Conservation (phyloP, 2,113 vertebrate species). For the Fregata magnificens region DNA sequence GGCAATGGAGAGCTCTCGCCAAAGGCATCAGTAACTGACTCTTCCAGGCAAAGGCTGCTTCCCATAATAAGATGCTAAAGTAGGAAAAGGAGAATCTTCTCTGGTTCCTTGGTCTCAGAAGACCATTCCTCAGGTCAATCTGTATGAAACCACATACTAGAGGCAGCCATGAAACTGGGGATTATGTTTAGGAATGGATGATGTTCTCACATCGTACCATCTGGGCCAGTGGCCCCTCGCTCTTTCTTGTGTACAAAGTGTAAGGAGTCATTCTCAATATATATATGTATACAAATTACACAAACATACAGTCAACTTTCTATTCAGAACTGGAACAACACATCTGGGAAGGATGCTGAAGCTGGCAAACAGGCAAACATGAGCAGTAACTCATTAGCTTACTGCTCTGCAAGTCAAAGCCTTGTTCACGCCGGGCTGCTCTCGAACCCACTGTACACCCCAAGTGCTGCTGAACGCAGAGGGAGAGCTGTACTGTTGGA, state of each 20-base stretch:
- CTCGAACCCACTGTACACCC: neutral
- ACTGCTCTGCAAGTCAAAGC: neutral
- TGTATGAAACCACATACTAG: neutral
- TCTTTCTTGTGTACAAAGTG: neutral
- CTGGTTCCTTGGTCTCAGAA: neutral
- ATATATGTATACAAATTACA: neutral
- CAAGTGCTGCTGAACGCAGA: neutral
- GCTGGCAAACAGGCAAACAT: neutral
- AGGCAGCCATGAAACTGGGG: neutral
- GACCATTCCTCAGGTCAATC: neutral
- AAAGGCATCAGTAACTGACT: neutral
- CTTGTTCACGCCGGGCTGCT: neutral
- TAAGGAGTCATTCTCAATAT: neutral
- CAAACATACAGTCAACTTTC: neutral
- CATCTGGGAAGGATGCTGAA: neutral
- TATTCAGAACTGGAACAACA: neutral
- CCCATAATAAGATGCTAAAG: neutral
- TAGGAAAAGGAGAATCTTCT: neutral
- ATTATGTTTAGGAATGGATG: neutral
- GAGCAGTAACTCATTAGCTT: neutral
- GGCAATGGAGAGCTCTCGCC: neutral
- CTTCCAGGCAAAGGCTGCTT: neutral
- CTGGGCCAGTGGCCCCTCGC: rapidly evolving
- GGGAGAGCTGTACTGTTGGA: neutral
- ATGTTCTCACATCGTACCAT: neutral